Conservation (phyloP, 2,888 invertebrate species). For the Arrhopalites spinosus region DNA sequence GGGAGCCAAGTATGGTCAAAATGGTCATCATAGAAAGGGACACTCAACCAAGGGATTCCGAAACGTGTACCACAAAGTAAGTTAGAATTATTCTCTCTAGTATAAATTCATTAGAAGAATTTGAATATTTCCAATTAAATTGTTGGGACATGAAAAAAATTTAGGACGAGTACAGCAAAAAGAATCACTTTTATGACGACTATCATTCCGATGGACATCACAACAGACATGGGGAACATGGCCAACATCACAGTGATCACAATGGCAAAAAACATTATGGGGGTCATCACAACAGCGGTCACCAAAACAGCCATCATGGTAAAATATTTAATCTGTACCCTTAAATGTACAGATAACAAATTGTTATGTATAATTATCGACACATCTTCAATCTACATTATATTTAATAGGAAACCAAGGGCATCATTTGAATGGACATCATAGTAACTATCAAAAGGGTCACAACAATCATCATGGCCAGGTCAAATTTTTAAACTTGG, state of each 20-base stretch:
- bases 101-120: background rate
- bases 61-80: constrained; percentile 54
- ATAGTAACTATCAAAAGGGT: constrained; percentile 30
- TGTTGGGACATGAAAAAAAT: background rate
- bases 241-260: constrained; percentile 48
- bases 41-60: constrained; percentile 54
- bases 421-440: constrained; percentile 40
- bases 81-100: background rate
- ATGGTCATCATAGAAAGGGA: constrained; percentile 51
- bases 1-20: constrained; percentile 49
- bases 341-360: constrained; percentile 13
- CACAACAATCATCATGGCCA: constrained; percentile 16
- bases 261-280: constrained; percentile 47
- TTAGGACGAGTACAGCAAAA: constrained; percentile 54
- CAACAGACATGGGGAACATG: constrained; percentile 50
- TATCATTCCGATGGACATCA: constrained; percentile 49
- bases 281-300: constrained; percentile 31
- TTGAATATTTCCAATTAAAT: background rate
- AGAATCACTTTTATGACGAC: constrained; percentile 54
- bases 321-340: background rate
- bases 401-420: constrained; percentile 30
- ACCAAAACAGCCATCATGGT: constrained; percentile 36
- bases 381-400: background rate
- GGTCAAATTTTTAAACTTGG: background rate
- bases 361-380: background rate